These are phyloP conservation scores for Atta texana DNA, from an alignment of 1,140 invertebrate genomes.

Conservation along the genomic window DNA sequence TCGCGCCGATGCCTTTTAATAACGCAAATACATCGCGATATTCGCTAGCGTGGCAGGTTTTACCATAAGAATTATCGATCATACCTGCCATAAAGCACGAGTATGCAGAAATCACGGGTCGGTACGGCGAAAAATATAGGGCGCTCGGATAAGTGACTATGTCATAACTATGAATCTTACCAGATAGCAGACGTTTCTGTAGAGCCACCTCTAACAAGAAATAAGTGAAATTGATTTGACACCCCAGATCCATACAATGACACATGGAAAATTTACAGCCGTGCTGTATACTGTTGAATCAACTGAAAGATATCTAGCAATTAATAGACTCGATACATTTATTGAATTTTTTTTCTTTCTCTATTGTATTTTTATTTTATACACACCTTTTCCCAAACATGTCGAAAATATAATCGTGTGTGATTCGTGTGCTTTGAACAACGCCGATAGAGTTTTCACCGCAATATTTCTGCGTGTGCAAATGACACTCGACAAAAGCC, in stretches of 20 bases:
- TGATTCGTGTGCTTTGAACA: conserved; percentile 50
- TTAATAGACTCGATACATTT: conserved; percentile 37
- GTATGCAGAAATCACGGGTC: conserved; percentile 48
- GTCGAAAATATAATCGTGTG: conserved; percentile 47
- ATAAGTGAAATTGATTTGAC: conserved; percentile 54
- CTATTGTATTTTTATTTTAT: not conserved
- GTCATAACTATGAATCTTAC: conserved; percentile 60
- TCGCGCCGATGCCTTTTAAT: conserved; percentile 23
- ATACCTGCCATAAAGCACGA: conserved; percentile 28
- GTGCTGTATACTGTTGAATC: not conserved
- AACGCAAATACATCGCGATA: conserved; percentile 35
- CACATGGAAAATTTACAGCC: not conserved
- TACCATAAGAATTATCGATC: conserved; percentile 51
- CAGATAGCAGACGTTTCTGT: conserved; percentile 23
- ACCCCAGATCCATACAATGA: conserved; percentile 8
- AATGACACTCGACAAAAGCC: conserved; percentile 58
- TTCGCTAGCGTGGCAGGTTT: conserved; percentile 40
- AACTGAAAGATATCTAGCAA: conserved; percentile 7
- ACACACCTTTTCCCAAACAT: too few species aligned
- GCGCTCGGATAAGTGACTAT: conserved; percentile 47
- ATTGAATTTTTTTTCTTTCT: not conserved
- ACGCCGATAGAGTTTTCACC: conserved; percentile 50
- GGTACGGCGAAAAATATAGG: conserved; percentile 52
- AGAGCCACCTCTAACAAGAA: conserved; percentile 30
- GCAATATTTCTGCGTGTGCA: conserved; percentile 57